A percentile compares a stretch with the other conserved stretches of the same genome.
Conservation (phyloP, 1,140 invertebrate species). For the Atopsyche davidsoni region DNA sequence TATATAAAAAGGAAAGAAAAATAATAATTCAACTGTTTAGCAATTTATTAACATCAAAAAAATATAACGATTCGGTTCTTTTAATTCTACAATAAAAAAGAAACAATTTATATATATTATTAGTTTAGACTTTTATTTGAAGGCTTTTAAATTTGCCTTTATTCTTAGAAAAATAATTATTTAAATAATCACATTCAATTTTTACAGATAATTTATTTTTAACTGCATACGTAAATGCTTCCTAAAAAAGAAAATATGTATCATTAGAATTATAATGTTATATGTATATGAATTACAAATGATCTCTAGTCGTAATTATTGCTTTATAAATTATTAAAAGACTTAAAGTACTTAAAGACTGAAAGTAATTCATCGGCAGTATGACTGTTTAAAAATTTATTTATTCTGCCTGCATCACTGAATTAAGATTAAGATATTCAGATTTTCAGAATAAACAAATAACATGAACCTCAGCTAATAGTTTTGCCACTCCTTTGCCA, state of each 20-base stretch:
- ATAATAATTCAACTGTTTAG: no score
- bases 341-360: not conserved
- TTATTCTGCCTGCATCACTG: not conserved
- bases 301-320: not conserved
- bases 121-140: no score
- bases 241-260: slow-evolving; percentile 6
- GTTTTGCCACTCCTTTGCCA: slow-evolving; percentile 14
- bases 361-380: no score
- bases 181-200: slow-evolving; percentile 13
- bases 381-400: no score
- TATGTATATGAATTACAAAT: not conserved
- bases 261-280: not conserved
- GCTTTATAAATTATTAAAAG: not conserved
- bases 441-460: not conserved
- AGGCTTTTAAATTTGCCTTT: slow-evolving; percentile 8
- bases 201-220: slow-evolving; percentile 5
- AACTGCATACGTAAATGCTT: slow-evolving; percentile 11
- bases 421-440: not conserved
- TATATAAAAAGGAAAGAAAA: no score
- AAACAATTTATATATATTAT: no score
- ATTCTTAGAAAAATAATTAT: slow-evolving; percentile 6
- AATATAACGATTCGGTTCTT: no score
- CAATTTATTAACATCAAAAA: no score
- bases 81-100: no score
- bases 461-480: slow-evolving; percentile 8